phyloP scores from a whole-genome alignment of 2,113 vertebrate genomes.

The Takifugu bimaculatus region DNA sequence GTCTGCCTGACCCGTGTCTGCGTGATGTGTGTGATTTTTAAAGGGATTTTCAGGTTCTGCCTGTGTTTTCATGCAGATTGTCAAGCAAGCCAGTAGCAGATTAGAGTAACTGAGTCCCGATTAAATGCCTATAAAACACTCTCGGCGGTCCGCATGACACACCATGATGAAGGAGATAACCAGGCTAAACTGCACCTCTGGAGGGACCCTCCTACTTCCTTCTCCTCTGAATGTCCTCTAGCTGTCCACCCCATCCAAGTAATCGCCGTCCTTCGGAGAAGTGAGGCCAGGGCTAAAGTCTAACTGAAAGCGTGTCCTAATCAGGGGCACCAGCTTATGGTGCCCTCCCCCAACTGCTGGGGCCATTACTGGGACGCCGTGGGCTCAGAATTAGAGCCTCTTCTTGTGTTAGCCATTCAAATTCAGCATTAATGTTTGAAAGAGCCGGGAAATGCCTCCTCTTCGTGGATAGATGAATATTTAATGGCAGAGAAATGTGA shows the following conservation, averaged over 20 bases:
- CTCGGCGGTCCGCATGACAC: background rate
- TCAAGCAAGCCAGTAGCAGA: background rate
- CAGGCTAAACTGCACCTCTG: conserved; percentile 18
- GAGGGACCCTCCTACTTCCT: conserved; percentile 6
- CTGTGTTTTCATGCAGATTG: background rate
- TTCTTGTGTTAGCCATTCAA: conserved; percentile 56
- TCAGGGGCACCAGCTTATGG: conserved; percentile 51
- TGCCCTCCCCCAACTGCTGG: conserved; percentile 47
- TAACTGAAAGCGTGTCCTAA: conserved; percentile 58
- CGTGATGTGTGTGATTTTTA: background rate
- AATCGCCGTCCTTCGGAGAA: conserved; percentile 61
- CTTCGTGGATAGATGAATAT: conserved; percentile 56
- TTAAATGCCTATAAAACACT: conserved; percentile 2
- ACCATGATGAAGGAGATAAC: conserved; percentile 19
- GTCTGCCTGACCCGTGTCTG: conserved; percentile 12
- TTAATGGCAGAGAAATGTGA: conserved; percentile 55
- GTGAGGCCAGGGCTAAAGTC: conserved; percentile 44
- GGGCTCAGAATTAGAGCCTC: conserved; percentile 59
- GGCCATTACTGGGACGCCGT: conserved; percentile 52
- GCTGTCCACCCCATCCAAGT: conserved; percentile 55
- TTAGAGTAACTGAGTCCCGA: background rate
- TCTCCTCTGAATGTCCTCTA: conserved; percentile 44
- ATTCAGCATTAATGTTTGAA: conserved; percentile 71
- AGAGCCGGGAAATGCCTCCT: conserved; percentile 47
- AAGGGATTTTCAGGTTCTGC: background rate